Percentiles rank a stretch among this genome's conserved stretches.
Conservation (phyloP, 2,888 invertebrate genomes). For the Eupithecia tripunctaria region DNA sequence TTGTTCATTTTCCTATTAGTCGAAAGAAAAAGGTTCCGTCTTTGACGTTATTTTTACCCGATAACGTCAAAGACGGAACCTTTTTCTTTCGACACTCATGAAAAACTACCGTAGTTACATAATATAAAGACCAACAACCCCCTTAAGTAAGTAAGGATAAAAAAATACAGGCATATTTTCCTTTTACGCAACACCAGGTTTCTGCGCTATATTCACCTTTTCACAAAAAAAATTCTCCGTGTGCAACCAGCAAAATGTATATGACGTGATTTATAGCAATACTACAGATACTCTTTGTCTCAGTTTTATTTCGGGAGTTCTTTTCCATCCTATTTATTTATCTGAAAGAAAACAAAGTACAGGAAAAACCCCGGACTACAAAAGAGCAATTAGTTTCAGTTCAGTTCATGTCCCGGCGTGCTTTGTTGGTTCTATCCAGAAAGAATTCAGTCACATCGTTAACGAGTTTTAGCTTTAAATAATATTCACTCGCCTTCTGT, state of each 20-base stretch:
- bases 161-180: background rate
- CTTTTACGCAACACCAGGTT: background rate
- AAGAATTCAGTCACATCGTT: background rate
- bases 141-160: background rate
- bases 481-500: background rate
- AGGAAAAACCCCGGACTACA: background rate
- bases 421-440: slow-evolving; percentile 11
- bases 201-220: background rate
- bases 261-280: background rate
- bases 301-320: background rate
- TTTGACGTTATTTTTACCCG: background rate
- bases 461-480: background rate
- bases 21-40: no score
- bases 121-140: background rate
- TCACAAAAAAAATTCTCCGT: background rate
- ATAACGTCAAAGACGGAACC: no score
- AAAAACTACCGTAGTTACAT: background rate
- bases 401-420: slow-evolving; percentile 20
- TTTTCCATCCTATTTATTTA: background rate
- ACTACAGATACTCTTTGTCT: background rate
- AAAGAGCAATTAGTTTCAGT: slow-evolving; percentile 36
- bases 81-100: no score
- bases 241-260: background rate
- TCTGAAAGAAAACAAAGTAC: background rate
- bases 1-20: no score